Conservation (phyloP, 2,113 vertebrate species). For the Chaetops frenatus region DNA sequence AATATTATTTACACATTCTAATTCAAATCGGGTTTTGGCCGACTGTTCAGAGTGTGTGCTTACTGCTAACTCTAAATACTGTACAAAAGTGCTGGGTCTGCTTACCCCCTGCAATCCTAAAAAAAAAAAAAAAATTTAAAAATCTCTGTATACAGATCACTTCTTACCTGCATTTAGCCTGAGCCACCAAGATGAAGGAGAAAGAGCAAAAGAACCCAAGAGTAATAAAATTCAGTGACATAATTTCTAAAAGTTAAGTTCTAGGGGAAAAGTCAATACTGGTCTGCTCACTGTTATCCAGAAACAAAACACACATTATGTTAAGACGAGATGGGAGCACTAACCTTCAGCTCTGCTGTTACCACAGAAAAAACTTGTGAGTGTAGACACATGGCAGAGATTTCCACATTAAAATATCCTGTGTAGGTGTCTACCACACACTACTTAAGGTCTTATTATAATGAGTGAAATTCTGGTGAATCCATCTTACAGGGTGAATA, state of each 20-base stretch:
- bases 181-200: neutral
- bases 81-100: neutral
- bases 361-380: neutral
- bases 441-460: neutral
- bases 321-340: neutral
- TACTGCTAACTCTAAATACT: neutral
- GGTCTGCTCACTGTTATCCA: neutral
- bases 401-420: neutral
- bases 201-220: neutral
- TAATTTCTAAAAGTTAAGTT: neutral
- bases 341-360: neutral
- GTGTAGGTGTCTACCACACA: neutral
- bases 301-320: neutral
- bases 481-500: neutral
- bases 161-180: slow-evolving; percentile 5
- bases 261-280: neutral
- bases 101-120: neutral
- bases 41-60: neutral
- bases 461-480: neutral
- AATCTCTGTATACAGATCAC: neutral
- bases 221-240: neutral
- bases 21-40: neutral
- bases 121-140: neutral
- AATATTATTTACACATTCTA: neutral
- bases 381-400: neutral